These are phyloP conservation scores for Crotophaga sulcirostris DNA, from an alignment of 2,113 vertebrate species.

Conservation along the genomic window DNA sequence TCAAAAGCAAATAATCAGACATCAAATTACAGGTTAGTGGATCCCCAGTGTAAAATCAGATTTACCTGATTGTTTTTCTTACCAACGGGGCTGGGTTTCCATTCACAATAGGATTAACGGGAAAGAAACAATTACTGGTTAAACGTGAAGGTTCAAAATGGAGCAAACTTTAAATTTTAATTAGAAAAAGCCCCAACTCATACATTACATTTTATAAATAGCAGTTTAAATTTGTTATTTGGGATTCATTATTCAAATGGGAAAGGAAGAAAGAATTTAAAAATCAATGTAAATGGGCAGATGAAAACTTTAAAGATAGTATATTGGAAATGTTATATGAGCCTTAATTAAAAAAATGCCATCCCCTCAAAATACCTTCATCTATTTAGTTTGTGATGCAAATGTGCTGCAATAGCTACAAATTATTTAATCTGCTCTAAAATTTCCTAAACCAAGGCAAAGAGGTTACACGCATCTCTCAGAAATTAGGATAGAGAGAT, in stretches of 20 bases:
- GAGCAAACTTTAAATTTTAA: not conserved
- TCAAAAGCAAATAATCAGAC: not conserved
- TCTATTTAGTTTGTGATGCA: not conserved
- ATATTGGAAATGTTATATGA: not conserved
- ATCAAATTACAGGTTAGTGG: not conserved
- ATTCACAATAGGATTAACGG: not conserved
- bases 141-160: not conserved
- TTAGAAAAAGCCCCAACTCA: not conserved
- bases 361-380: not conserved
- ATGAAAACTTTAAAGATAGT: not conserved
- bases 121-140: not conserved
- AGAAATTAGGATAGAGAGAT: not conserved
- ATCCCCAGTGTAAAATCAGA: not conserved
- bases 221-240: not conserved
- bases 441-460: not conserved
- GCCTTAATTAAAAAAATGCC: not conserved
- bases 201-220: not conserved
- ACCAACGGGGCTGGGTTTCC: not conserved
- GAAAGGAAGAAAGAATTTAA: not conserved
- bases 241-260: not conserved
- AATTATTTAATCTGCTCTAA: not conserved
- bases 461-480: not conserved
- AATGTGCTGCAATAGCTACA: not conserved
- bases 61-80: not conserved
- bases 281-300: not conserved